Conservation (phyloP, 2,888 invertebrate species). For the Chloroclysta siterata region DNA sequence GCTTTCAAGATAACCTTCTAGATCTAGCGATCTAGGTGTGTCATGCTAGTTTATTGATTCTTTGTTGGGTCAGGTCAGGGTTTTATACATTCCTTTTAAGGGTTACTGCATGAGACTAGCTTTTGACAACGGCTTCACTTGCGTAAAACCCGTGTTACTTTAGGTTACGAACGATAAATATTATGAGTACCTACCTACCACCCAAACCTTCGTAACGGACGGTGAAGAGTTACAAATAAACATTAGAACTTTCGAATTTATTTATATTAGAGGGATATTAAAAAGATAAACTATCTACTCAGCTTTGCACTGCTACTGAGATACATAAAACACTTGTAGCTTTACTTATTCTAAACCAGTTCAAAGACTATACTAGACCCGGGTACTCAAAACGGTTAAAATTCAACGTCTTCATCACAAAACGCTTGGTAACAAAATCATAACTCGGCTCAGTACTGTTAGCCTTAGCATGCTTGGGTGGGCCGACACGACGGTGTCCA, state of each 20-base stretch:
- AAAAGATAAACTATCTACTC: too few relatives aligned
- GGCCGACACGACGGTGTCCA: conserved; percentile 63
- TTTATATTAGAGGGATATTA: too few relatives aligned
- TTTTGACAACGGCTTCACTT: too few relatives aligned
- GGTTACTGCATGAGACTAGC: too few relatives aligned
- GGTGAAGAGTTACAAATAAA: too few relatives aligned
- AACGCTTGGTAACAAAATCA: conserved; percentile 31
- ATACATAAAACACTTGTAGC: too few relatives aligned
- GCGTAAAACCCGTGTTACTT: too few relatives aligned
- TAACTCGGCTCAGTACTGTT: conserved; percentile 38
- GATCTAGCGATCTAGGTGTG: not conserved
- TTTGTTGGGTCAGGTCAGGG: not conserved
- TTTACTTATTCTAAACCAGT: conserved; percentile 14
- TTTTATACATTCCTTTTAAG: not conserved
- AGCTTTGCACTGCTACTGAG: too few relatives aligned
- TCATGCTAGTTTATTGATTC: not conserved
- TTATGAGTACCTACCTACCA: too few relatives aligned
- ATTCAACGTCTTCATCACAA: conserved; percentile 30
- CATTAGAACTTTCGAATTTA: too few relatives aligned
- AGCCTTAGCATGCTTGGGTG: conserved; percentile 60
- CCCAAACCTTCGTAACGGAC: too few relatives aligned
- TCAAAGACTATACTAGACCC: conserved; percentile 7
- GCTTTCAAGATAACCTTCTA: conserved; percentile 21
- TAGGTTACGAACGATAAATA: too few relatives aligned
- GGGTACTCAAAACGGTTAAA: conserved; percentile 19